Percentiles rank a stretch among this genome's conserved stretches.
Evolutionary conservation across 2,797 vertebrate genomes (phyloP).

Genomic region (Hippopotamyrus pictus): DNA sequence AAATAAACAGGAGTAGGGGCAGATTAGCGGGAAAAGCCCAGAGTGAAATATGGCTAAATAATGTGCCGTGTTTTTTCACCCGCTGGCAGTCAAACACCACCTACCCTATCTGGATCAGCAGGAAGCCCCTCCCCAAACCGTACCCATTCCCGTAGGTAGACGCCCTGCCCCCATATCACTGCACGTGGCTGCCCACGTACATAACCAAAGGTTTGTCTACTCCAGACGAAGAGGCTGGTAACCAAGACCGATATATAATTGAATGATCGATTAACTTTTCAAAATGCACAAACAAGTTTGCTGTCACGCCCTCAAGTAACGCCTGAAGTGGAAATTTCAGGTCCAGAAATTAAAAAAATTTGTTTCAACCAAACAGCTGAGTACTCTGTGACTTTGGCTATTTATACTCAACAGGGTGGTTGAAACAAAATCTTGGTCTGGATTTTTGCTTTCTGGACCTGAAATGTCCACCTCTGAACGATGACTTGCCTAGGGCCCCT

Average conservation of each 20-base stretch:
- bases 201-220: background rate
- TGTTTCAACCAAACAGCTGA: background rate
- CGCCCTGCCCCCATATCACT: background rate
- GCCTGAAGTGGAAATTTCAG: background rate
- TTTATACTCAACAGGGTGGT: background rate
- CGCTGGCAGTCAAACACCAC: background rate
- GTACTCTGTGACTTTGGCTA: background rate
- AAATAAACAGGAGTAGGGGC: background rate
- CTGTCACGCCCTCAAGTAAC: background rate
- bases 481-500: background rate
- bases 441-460: background rate
- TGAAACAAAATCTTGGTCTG: background rate
- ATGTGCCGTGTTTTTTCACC: background rate
- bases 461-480: background rate
- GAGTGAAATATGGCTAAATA: background rate
- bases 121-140: background rate
- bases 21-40: background rate
- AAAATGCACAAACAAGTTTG: background rate
- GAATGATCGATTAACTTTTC: background rate
- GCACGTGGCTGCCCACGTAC: background rate
- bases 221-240: background rate
- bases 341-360: background rate
- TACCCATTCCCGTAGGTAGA: background rate
- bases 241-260: background rate
- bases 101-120: background rate